Evolutionary conservation across 2,888 invertebrate genomes (phyloP).

Genomic region (Hetaerina titia): DNA sequence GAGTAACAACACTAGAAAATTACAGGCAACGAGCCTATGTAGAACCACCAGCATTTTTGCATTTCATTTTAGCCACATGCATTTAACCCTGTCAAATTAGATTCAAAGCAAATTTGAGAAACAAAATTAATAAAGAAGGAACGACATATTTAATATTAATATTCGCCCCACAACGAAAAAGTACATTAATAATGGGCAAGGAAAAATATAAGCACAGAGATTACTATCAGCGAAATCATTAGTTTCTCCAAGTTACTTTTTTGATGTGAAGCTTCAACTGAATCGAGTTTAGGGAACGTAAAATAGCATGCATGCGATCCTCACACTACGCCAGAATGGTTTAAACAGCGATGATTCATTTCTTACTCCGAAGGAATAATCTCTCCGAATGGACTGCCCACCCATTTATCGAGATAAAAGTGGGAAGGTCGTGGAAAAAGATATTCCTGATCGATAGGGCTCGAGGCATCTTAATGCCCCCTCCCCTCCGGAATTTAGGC

Average conservation of each 20-base stretch:
- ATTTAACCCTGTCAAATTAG: no score
- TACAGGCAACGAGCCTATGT: no score
- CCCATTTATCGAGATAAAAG: constrained; percentile 10
- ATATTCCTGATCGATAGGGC: constrained; percentile 22
- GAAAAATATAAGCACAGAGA: neutral
- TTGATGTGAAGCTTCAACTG: neutral
- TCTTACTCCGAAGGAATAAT: neutral
- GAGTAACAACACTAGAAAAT: neutral
- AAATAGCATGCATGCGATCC: neutral
- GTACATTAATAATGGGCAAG: neutral
- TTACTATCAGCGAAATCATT: neutral
- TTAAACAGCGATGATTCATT: neutral
- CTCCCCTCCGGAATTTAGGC: constrained; percentile 36
- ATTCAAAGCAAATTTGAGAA: no score
- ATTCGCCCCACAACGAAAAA: neutral
- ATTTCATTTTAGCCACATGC: no score
- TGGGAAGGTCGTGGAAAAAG: constrained; percentile 18
- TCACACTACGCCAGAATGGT: neutral
- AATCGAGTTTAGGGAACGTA: neutral
- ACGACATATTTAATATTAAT: neutral
- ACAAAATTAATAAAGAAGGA: neutral
- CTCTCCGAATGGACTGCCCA: neutral
- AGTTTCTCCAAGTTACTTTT: neutral
- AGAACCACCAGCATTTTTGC: no score
- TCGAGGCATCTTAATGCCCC: neutral